Evolutionary conservation across 2,888 invertebrate species (phyloP).

Genomic region (Zele albiditarsus): DNA sequence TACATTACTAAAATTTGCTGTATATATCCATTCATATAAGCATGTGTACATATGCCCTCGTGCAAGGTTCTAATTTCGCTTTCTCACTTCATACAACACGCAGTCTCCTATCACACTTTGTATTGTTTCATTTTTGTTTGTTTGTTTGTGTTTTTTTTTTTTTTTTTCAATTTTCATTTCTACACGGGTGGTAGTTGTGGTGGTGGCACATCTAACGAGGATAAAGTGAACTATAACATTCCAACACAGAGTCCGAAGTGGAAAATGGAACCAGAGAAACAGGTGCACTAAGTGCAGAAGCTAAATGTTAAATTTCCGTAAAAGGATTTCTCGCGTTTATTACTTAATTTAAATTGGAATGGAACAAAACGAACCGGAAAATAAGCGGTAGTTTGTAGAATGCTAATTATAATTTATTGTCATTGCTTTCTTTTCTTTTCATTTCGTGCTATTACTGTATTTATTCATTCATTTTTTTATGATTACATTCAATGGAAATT

Average conservation of each 20-base stretch:
- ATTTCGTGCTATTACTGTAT: neutral
- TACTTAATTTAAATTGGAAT: neutral
- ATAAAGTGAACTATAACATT: neutral
- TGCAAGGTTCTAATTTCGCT: too few relatives aligned
- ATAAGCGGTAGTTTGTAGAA: neutral
- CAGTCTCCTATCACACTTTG: too few relatives aligned
- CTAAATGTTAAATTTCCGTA: neutral
- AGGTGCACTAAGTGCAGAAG: neutral
- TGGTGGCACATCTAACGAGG: neutral
- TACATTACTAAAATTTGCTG: too few relatives aligned
- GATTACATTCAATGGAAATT: neutral
- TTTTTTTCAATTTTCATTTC: neutral
- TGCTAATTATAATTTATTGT: neutral
- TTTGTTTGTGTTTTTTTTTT: conserved; percentile 23
- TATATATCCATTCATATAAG: neutral
- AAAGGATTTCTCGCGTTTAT: conserved; percentile 1
- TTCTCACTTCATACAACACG: neutral
- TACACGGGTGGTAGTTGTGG: too few relatives aligned
- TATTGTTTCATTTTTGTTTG: conserved; percentile 24
- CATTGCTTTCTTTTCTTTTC: neutral
- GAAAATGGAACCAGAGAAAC: neutral
- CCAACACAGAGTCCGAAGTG: neutral
- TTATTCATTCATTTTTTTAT: neutral
- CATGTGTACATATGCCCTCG: too few relatives aligned
- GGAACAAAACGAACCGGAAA: neutral